Base-by-base conservation (phyloP, 2,797 vertebrate species). In the Staurois parvus region DNA sequence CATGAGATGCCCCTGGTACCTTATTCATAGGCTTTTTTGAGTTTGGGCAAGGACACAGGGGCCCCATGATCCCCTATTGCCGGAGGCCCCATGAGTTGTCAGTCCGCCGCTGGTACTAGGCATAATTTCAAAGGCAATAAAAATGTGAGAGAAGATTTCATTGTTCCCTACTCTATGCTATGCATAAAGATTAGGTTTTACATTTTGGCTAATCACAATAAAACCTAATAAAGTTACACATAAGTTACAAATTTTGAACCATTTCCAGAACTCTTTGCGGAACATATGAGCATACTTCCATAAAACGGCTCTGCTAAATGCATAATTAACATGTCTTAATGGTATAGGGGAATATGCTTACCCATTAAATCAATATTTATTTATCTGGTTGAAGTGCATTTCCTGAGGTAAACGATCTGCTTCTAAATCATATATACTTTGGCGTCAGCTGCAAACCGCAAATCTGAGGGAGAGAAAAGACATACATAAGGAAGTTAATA, bases 361-460 rank as follows among this genome's bases (percentile, higher is more conserved):
- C 85, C 85, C 85, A 87, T 87, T 67, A 87, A 87, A 87, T 87
- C 85, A 87, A 87, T 87, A 87, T 87, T 87, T 84, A 87, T 87
- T 87, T 87, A 83, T 87, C 70, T 87, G 85, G 70, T 75, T 83
- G 85, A 87, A 83, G 70, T 87, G 76, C 85, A 87, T 87, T 87
- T 84, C 85, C 81, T 87, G 85, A 87, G 69, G 72, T 69, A 84
- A 87, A 79, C 81, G 75, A 87, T 83, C 85, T 59, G 85, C 76
- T 86, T 74, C 80, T 68, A 79, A 87, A 83, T 87, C 81, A 83
- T 37, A 74, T 79, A 74, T 78, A 86, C 79, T 77, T 83, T 83
- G 85, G 81, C 81, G 85, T 87, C 85, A 84, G 81, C 76, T 87
- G 81, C 45, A 87, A 87, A 87, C 85, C 76, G 26, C 81, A 84